Percentiles rank a stretch among this genome's conserved stretches.
phyloP scores from a whole-genome alignment of 2,888 invertebrate species.

The Rapana venosa region DNA sequence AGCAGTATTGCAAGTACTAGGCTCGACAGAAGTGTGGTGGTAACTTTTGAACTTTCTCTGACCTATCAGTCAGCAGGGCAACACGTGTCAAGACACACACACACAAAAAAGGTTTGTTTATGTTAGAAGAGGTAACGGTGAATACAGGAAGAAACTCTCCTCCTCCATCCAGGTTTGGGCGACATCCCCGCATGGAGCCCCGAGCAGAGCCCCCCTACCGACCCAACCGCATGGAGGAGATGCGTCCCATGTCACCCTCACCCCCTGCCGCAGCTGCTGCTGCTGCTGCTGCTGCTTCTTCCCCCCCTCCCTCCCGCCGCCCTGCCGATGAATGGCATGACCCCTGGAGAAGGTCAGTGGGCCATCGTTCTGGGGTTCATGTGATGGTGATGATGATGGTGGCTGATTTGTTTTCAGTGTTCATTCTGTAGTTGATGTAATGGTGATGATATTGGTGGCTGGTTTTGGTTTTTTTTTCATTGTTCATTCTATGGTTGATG shows the following conservation, averaged over 20 bases:
- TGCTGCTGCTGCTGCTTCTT: neutral
- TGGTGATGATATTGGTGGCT: neutral
- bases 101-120: too few relatives aligned
- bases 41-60: too few relatives aligned
- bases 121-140: neutral
- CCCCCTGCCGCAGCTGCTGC: constrained; percentile 20
- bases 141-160: neutral
- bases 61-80: too few relatives aligned
- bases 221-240: constrained; percentile 40
- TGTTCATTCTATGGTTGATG: too few relatives aligned
- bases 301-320: constrained; percentile 43
- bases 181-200: constrained; percentile 49
- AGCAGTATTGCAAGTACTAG: too few relatives aligned
- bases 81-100: too few relatives aligned
- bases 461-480: neutral
- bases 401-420: neutral
- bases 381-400: neutral
- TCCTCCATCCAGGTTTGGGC: constrained; percentile 50
- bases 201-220: constrained; percentile 39
- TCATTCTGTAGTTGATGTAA: neutral
- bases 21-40: too few relatives aligned
- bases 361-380: neutral
- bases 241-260: constrained; percentile 26
- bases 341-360: constrained; percentile 85
- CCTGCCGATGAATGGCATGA: constrained; percentile 92